These are phyloP conservation scores for Caerostris darwini DNA, from an alignment of 1,140 invertebrate species.

Conservation along the genomic window DNA sequence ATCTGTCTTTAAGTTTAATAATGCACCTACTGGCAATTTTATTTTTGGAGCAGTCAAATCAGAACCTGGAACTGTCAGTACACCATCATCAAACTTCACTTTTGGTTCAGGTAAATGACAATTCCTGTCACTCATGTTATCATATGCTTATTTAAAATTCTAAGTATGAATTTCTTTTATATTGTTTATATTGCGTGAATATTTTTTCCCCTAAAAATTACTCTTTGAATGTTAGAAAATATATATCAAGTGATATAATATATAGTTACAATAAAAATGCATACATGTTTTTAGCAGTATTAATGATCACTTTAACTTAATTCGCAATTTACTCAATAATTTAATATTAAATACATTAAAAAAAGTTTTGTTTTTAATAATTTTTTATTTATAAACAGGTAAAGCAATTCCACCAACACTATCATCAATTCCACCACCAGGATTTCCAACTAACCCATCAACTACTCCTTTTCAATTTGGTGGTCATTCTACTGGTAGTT, in stretches of 20 bases:
- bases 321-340: too few relatives aligned
- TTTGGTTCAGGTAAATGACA: conserved; percentile 48
- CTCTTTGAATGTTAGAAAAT: too few relatives aligned
- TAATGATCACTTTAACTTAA: background rate
- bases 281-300: background rate
- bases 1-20: conserved; percentile 33
- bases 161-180: background rate
- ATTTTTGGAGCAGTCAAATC: conserved; percentile 53
- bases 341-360: too few relatives aligned
- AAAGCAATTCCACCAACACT: background rate
- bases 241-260: too few relatives aligned
- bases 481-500: conserved; percentile 22
- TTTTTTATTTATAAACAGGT: background rate
- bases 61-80: background rate
- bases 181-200: background rate
- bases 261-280: background rate
- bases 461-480: conserved; percentile 66
- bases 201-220: background rate
- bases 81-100: background rate
- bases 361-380: background rate
- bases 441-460: conserved; percentile 2
- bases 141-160: background rate
- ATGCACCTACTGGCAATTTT: conserved; percentile 27
- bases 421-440: background rate
- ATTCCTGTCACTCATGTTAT: background rate